A percentile compares a stretch with the other conserved stretches of the same genome.
These are phyloP conservation scores for Hesperophylax magnus DNA, from an alignment of 1,140 invertebrate species.

Conservation along the genomic window DNA sequence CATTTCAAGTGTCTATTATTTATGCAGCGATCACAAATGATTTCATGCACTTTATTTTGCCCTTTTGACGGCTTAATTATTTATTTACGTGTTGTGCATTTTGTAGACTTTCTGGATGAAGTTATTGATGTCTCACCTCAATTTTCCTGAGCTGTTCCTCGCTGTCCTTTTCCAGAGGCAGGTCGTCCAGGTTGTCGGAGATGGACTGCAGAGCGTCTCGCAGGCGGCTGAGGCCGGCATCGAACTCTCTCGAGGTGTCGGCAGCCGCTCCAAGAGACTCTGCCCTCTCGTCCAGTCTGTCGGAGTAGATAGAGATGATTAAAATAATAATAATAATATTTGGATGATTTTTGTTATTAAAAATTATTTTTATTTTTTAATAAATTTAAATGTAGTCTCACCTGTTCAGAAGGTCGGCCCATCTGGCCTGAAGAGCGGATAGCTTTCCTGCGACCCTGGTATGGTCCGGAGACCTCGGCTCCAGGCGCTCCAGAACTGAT, in stretches of 20 bases:
- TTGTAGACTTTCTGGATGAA: no score
- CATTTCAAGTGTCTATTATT: no score
- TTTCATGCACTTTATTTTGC: no score
- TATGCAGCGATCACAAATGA: no score
- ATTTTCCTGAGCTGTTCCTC: constrained; percentile 90
- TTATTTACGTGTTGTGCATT: no score
- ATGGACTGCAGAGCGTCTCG: constrained; percentile 88
- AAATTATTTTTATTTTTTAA: no score
- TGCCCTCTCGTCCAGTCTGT: constrained; percentile 87
- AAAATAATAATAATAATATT: no score
- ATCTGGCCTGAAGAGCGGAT: constrained; percentile 78
- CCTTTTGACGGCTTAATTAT: no score
- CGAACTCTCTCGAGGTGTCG: constrained; percentile 91
- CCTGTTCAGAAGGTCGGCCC: constrained; percentile 82
- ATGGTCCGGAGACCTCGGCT: constrained; percentile 81
- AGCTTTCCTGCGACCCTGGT: constrained; percentile 79
- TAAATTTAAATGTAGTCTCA: constrained; percentile 41
- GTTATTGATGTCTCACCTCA: constrained; percentile 64
- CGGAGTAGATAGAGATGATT: no score
- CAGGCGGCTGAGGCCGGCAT: constrained; percentile 85
- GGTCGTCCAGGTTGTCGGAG: constrained; percentile 87
- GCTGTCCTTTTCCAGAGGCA: constrained; percentile 86
- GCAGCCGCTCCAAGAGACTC: constrained; percentile 88
- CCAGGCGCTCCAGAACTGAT: constrained; percentile 80
- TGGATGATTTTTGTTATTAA: no score